These are phyloP conservation scores for Mirounga angustirostris DNA, from an alignment of 2,113 vertebrate species.

Conservation along the genomic window DNA sequence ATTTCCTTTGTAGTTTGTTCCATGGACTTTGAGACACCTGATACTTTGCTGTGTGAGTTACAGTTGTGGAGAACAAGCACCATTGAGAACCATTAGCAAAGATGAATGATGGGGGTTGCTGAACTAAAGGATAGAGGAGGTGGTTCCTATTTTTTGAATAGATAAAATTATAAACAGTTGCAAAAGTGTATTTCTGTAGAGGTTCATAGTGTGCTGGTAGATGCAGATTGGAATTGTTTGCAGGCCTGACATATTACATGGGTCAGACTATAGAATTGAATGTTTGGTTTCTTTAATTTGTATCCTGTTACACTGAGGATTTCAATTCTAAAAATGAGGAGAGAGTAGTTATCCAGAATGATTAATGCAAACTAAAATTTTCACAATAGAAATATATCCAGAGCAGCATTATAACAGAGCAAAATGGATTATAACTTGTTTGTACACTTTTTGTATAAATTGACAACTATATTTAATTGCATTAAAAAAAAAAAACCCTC, in stretches of 20 bases:
- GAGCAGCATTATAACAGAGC: not conserved
- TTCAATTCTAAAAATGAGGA: constrained; percentile 28
- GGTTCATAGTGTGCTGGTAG: constrained; percentile 1
- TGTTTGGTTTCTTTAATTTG: constrained; percentile 1
- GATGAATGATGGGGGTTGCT: not conserved
- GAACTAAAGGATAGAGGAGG: not conserved
- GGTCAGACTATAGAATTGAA: not conserved
- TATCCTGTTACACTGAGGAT: not conserved
- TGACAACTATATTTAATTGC: not conserved
- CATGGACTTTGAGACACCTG: constrained; percentile 36
- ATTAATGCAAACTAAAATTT: not conserved
- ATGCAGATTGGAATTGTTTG: not conserved
- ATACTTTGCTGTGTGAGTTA: not conserved
- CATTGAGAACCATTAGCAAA: not conserved
- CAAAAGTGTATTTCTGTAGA: constrained; percentile 54
- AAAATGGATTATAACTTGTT: not conserved
- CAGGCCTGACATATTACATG: not conserved
- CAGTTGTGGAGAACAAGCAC: not conserved
- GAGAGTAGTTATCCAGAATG: not conserved
- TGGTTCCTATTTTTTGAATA: not conserved
- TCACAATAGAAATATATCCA: not conserved
- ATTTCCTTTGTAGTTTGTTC: not conserved
- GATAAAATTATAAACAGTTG: constrained; percentile 54
- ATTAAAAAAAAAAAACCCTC: not conserved
- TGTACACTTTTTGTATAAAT: not conserved